phyloP scores from a whole-genome alignment of 2,797 vertebrate genomes.

The Lepidocolaptes lacrymiger region DNA sequence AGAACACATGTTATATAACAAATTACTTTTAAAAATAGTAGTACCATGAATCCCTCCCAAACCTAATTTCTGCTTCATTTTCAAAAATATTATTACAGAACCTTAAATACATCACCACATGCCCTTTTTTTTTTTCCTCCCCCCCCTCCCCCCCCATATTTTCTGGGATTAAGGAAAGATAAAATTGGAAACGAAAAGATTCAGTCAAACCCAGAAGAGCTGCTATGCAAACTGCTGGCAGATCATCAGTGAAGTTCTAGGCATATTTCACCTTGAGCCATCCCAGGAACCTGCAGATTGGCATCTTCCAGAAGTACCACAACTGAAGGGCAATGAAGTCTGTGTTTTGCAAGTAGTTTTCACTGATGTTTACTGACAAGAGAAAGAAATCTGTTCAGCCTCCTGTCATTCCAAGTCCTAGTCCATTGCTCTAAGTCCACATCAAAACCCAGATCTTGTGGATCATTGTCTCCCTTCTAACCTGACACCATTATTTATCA shows the following conservation, averaged over 20 bases:
- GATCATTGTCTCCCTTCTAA: background rate
- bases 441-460: background rate
- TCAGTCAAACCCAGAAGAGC: background rate
- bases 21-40: background rate
- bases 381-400: background rate
- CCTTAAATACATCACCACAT: background rate
- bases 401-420: background rate
- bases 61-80: background rate
- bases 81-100: background rate
- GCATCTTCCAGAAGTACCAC: background rate
- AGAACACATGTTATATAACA: background rate
- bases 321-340: background rate
- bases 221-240: background rate
- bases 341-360: background rate
- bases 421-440: background rate
- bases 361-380: background rate
- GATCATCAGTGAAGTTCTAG: background rate
- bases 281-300: background rate
- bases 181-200: background rate
- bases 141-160: background rate
- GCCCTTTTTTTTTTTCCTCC: background rate
- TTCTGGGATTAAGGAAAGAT: background rate
- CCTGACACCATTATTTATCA: background rate
- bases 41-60: background rate
- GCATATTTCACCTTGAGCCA: background rate